A percentile compares a stretch with the other conserved stretches of the same genome.
phyloP scores from a whole-genome alignment of 2,797 vertebrate genomes.

The Potorous gilbertii region DNA sequence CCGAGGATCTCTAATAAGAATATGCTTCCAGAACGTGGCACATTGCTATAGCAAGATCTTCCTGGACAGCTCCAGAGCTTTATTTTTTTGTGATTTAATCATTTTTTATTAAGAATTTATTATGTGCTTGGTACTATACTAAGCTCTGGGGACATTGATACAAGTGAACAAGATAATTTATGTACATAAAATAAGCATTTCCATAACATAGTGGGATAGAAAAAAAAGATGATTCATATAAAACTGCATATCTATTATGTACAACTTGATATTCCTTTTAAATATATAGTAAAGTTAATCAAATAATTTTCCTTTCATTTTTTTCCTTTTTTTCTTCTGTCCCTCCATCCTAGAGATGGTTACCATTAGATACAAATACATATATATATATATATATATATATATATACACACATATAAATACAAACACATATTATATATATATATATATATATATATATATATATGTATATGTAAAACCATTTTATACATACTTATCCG shows the following conservation, averaged over 20 bases:
- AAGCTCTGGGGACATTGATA: neutral
- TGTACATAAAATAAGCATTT: neutral
- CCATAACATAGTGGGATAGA: neutral
- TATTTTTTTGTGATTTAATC: neutral
- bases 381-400: too few relatives aligned
- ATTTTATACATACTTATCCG: neutral
- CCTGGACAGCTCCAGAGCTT: neutral
- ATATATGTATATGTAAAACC: too few relatives aligned
- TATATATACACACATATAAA: too few relatives aligned
- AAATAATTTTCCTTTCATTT: neutral
- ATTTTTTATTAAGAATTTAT: neutral
- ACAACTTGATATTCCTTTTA: neutral
- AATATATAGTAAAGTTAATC: neutral
- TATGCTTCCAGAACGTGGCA: neutral
- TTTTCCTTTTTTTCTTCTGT: neutral
- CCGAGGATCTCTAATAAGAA: neutral
- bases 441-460: too few relatives aligned
- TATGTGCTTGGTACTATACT: neutral
- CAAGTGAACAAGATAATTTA: neutral
- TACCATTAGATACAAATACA: neutral
- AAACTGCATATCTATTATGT: neutral
- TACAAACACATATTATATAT: too few relatives aligned
- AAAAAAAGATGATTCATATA: neutral
- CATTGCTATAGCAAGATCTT: neutral
- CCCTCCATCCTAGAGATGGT: neutral